Evolutionary conservation across 2,797 vertebrate genomes (phyloP).

Genomic region (Oophaga sylvatica): DNA sequence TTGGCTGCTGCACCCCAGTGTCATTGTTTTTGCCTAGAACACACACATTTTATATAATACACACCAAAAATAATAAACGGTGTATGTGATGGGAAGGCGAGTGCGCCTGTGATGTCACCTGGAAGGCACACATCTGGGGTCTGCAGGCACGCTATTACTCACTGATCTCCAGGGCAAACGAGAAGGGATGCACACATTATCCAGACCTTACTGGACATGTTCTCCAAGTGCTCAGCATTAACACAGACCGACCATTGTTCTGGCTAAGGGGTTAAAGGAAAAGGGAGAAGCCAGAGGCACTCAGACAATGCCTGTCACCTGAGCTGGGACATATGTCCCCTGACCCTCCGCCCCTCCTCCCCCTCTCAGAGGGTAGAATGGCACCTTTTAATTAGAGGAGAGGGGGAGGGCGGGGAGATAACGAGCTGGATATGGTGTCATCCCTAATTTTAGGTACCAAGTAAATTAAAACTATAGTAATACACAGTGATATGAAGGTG

Average conservation of each 20-base stretch:
- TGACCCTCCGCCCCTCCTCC: conserved; percentile 55
- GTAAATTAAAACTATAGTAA: neutral
- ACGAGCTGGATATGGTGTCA: conserved; percentile 33
- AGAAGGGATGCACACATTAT: neutral
- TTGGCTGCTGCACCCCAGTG: conserved; percentile 44
- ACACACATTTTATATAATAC: conserved; percentile 51
- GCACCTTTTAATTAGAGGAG: conserved; percentile 54
- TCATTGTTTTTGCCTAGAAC: conserved; percentile 56
- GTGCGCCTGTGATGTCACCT: neutral
- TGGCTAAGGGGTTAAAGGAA: conserved; percentile 9
- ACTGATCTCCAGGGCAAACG: neutral
- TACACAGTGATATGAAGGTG: conserved; percentile 5
- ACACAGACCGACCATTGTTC: conserved; percentile 1
- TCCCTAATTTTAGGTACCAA: conserved; percentile 6
- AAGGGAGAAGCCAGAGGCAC: conserved; percentile 20
- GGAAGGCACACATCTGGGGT: neutral
- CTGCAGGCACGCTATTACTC: too few species aligned
- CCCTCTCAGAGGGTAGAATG: conserved; percentile 46
- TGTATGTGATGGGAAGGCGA: too few species aligned
- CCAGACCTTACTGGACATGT: neutral
- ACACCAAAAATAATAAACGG: conserved; percentile 49
- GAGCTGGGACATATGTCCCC: conserved; percentile 58
- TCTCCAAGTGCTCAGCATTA: neutral
- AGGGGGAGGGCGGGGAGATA: conserved; percentile 10
- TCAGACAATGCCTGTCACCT: conserved; percentile 59